Conservation (phyloP, 2,797 vertebrate genomes). For the Melanogrammus aeglefinus region DNA sequence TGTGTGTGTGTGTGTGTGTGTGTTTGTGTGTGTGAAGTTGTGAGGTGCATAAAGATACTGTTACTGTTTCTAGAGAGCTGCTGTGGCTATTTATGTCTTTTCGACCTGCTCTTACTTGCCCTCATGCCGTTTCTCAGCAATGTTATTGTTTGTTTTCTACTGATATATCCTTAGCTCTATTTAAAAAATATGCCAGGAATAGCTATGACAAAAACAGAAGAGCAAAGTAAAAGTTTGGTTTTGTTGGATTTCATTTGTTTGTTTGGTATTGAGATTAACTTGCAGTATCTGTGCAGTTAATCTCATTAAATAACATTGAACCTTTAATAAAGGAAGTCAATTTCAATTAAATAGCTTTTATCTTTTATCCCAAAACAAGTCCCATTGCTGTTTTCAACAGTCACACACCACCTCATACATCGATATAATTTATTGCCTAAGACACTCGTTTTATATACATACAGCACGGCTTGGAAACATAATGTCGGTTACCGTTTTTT, state of each 20-base stretch:
- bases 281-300: not conserved
- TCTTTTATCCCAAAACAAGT: not conserved
- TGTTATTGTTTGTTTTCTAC: not conserved
- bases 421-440: not conserved
- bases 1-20: not conserved
- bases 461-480: not conserved
- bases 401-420: not conserved
- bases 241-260: too few relatives aligned
- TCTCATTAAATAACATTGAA: not conserved
- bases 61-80: constrained; percentile 1
- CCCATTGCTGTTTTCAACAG: not conserved
- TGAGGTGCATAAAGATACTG: constrained; percentile 3
- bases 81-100: constrained; percentile 3
- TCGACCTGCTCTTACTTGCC: not conserved
- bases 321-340: not conserved
- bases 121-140: not conserved
- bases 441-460: not conserved
- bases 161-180: not conserved
- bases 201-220: not conserved
- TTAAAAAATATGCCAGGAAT: not conserved
- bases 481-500: too few relatives aligned
- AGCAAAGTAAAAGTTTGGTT: too few relatives aligned
- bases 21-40: constrained; percentile 8
- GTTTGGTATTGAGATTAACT: not conserved
- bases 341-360: not conserved